Evolutionary conservation across 1,140 invertebrate species (phyloP), one percentile per base, ranked within the genome.

Genomic region (Zaprionus ghesquierei): DNA sequence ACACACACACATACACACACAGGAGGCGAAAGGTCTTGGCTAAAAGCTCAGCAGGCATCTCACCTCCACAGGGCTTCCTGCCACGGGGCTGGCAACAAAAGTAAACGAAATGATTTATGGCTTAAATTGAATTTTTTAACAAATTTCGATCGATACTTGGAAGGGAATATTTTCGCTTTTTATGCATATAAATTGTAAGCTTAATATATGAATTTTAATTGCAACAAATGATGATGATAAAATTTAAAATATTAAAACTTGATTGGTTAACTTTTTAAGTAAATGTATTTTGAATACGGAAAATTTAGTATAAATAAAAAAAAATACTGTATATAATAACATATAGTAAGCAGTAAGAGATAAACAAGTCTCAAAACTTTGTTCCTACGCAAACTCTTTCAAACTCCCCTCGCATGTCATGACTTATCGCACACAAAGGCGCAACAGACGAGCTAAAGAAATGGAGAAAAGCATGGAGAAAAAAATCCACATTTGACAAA

Each of bases 401-500:
- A 44, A 60, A 22, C 80, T 58, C 0, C 44, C 33, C 25, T 25
- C 74, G 27, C 15, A 20, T 66, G 49, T 55, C 41, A 53, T 55
- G 60, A 5, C 27, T 46, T 70, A 44, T 38, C n/a, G 53, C 50
- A 13, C 50, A 35, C 59, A 53, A 58, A 72, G 62, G 65, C 76
- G 80, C 80, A 84, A 75, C 80, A 79, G 72, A 27, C 60, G n/a
- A 70, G 65, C 35, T 6, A 74, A 70, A 54, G 60, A 51, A 79
- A 77, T 61, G 49, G 25, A n/a, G n/a, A 60, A 61, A 75, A 64
- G 60, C 65, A 75, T 58, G 61, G 38, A 77, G n/a, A 69, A 76
- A 84, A 69, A 79, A 84, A 79, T 76, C 59, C 80, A 53, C 76
- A 86, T 86, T 86, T 85, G 81, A 85, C 81, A 85, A 85, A 85